Conservation (phyloP, 2,888 invertebrate species). For the Amaurobius ferox region DNA sequence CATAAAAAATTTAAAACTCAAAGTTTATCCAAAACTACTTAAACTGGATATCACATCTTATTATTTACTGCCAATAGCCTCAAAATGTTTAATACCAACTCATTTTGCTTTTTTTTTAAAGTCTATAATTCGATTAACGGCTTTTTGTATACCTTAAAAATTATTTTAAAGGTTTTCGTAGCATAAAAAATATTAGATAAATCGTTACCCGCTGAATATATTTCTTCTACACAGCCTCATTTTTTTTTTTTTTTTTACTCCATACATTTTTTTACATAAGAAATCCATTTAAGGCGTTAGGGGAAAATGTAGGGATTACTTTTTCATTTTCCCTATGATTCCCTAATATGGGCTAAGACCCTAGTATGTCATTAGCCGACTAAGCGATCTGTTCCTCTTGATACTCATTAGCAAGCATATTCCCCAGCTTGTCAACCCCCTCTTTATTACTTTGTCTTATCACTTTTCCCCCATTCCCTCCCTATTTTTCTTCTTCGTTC, state of each 20-base stretch:
- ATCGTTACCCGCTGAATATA: not conserved
- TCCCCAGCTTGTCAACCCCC: constrained; percentile 11
- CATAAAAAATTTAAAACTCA: too few species aligned
- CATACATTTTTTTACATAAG: not conserved
- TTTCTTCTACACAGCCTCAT: not conserved
- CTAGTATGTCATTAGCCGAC: not conserved
- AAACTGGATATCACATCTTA: constrained; percentile 3
- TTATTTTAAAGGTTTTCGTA: not conserved
- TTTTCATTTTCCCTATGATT: constrained; percentile 2
- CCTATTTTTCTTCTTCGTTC: constrained; percentile 7
- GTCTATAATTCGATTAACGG: constrained; percentile 8
- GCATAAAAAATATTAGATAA: not conserved
- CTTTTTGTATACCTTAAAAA: not conserved
- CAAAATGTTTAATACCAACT: not conserved
- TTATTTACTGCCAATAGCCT: not conserved
- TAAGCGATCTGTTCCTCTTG: constrained; percentile 17
- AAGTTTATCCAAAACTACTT: too few species aligned
- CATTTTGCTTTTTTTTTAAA: not conserved
- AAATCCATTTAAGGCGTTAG: constrained; percentile 1
- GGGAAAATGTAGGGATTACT: constrained; percentile 5
- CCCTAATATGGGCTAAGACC: constrained; percentile 9
- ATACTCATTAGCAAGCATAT: constrained; percentile 47
- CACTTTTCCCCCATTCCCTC: constrained; percentile 14
- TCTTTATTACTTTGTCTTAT: constrained; percentile 30
- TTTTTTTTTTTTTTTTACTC: too few species aligned